Conservation (phyloP, 2,113 vertebrate species). For the Grantiella picta region DNA sequence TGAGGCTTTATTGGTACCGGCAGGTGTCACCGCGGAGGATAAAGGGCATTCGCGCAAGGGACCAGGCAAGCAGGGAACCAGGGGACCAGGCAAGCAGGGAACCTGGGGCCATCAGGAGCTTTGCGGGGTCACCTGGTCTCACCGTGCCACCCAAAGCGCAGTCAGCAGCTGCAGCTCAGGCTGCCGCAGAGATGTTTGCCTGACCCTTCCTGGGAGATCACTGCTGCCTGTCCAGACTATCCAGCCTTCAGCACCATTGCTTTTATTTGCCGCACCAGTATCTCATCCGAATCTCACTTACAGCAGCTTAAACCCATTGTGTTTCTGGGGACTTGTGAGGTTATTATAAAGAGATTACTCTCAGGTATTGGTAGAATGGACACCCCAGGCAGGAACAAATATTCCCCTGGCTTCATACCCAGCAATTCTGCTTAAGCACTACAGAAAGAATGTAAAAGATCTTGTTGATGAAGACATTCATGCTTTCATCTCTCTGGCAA, state of each 20-base stretch:
- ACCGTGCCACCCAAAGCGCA: accelerated
- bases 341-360: neutral
- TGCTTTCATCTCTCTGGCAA: neutral
- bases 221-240: neutral
- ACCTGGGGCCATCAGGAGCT: neutral
- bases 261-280: neutral
- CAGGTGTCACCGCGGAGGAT: accelerated
- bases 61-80: accelerated
- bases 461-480: neutral
- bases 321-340: neutral
- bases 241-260: neutral
- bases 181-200: accelerated
- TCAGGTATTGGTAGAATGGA: neutral
- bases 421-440: neutral
- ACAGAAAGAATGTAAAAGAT: neutral
- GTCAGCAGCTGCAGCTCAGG: neutral
- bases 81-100: neutral
- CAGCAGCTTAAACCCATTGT: neutral
- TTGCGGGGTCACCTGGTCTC: accelerated
- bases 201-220: accelerated
- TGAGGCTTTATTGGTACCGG: accelerated
- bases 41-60: neutral
- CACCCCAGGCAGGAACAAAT: neutral
- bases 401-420: neutral
- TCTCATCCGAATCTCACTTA: neutral